Evolutionary conservation across 2,888 invertebrate species (phyloP).

Genomic region (Andrena chrysosceles): DNA sequence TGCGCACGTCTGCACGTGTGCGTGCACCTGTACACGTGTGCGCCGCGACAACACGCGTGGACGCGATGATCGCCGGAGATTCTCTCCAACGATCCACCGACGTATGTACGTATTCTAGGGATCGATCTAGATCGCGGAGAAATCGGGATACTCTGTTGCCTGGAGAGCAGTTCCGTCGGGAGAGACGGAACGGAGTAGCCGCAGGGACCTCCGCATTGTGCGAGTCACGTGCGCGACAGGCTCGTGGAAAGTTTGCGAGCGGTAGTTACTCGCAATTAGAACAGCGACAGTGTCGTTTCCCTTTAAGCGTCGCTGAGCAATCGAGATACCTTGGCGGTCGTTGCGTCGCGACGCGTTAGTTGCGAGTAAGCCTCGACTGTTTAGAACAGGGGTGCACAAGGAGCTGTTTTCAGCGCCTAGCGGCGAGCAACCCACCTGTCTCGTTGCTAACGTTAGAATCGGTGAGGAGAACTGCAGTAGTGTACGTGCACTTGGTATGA

Average conservation of each 20-base stretch:
- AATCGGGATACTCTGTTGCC: too few species aligned
- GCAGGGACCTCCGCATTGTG: not conserved
- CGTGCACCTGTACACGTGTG: slow-evolving; percentile 50
- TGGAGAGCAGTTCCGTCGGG: too few species aligned
- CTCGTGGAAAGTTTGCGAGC: slow-evolving; percentile 14
- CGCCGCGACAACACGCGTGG: slow-evolving; percentile 13
- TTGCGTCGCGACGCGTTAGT: slow-evolving; percentile 24
- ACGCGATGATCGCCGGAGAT: not conserved
- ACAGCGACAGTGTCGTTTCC: slow-evolving; percentile 4
- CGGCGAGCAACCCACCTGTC: too few species aligned
- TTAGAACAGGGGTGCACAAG: too few species aligned
- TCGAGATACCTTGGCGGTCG: slow-evolving; percentile 11
- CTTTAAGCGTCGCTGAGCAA: slow-evolving; percentile 17
- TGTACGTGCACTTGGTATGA: too few species aligned
- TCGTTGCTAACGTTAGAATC: too few species aligned
- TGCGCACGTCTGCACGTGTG: slow-evolving; percentile 39
- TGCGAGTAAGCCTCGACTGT: not conserved
- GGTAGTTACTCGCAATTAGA: slow-evolving; percentile 22
- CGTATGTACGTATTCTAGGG: too few species aligned
- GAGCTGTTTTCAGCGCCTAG: too few species aligned
- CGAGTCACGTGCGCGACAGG: not conserved
- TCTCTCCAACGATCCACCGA: not conserved
- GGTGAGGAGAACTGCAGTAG: too few species aligned
- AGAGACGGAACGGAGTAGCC: too few species aligned
- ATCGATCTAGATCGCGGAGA: too few species aligned